phyloP scores from a whole-genome alignment of 1,140 invertebrate species.

The Drosophila bifasciata region DNA sequence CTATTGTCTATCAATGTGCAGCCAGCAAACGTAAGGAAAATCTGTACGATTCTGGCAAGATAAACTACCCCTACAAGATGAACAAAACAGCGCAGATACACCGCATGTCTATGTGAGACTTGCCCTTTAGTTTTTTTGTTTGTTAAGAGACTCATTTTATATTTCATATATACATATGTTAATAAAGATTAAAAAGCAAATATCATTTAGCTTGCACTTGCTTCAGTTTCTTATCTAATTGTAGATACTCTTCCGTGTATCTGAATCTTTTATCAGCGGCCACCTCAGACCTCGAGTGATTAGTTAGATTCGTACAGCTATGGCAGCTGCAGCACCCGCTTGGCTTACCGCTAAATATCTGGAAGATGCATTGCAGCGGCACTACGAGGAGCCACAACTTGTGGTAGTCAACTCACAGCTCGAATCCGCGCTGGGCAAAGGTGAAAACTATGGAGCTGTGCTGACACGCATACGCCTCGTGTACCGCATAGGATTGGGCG shows the following conservation, averaged over 20 bases:
- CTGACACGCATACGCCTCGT: conserved; percentile 47
- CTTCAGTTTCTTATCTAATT: too few relatives aligned
- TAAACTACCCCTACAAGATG: too few relatives aligned
- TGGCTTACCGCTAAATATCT: conserved; percentile 60
- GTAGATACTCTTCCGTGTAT: too few relatives aligned
- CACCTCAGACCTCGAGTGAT: neutral
- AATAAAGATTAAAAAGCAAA: conserved; percentile 16
- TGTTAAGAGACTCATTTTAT: neutral
- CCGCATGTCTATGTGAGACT: too few relatives aligned
- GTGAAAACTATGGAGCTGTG: conserved; percentile 69
- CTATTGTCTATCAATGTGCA: conserved; percentile 57
- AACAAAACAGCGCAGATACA: too few relatives aligned
- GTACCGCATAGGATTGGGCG: conserved; percentile 9
- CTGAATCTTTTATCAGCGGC: conserved; percentile 1
- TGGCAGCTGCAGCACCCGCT: conserved; percentile 29
- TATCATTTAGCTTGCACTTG: neutral
- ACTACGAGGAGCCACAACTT: conserved; percentile 39
- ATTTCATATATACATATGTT: conserved; percentile 11
- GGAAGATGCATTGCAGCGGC: conserved; percentile 28
- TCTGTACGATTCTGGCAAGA: too few relatives aligned
- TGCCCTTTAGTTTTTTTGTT: too few relatives aligned
- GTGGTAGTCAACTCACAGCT: conserved; percentile 20
- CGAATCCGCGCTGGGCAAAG: conserved; percentile 53
- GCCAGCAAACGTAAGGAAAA: neutral
- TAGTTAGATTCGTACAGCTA: conserved; percentile 13